Base-by-base conservation (phyloP, 2,113 vertebrate genomes). In the Cyrtonyx montezumae region DNA sequence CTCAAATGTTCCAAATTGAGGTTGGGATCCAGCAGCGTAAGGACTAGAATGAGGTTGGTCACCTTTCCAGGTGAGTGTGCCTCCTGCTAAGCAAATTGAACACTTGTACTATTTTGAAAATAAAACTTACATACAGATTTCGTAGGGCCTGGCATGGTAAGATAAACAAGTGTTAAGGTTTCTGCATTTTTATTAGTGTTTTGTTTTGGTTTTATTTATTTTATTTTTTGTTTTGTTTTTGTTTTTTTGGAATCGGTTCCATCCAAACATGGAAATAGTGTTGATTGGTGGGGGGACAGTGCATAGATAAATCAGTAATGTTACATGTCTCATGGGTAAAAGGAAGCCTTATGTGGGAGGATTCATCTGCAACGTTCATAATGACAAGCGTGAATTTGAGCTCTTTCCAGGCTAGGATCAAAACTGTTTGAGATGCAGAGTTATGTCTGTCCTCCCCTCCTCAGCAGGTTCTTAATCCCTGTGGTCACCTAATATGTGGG, bases 301-400 rank as follows among this genome's bases (percentile, higher is more conserved):
- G 8, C 48, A 12, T n/a, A 65, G 62, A 32, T 84, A 87, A 86
- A 26, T 49, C 25, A 71, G 11, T 26, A 12, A 18, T 79, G 23
- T 70, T 77, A 8, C 1, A 16, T 67, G 22, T 17, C 13, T 93
- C 58, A 65, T 56, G 51, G 77, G 46, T 34, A 30, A 69, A 70
- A 83, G 32, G 40, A 56, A 74, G 17, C n/a, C 69, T 76, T 69
- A 30, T 56, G 20, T 70, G 36, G 69, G 34, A 32, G 10, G 28
- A 81, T 88, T 88, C 56, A 92, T n/a, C 23, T 61, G 43, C 28
- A n/a, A 12, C 88, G 84, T 81, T 84, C 37, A 5, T 77, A 83
- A 78, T 70, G 80, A 75, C 32, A 71, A 68, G 78, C 25, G 37
- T 91, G 53, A 91, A 81, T 65, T 43, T 88, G 51, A 86, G 55